Conservation (phyloP, 2,888 invertebrate genomes). For the Aricia artaxerxes region DNA sequence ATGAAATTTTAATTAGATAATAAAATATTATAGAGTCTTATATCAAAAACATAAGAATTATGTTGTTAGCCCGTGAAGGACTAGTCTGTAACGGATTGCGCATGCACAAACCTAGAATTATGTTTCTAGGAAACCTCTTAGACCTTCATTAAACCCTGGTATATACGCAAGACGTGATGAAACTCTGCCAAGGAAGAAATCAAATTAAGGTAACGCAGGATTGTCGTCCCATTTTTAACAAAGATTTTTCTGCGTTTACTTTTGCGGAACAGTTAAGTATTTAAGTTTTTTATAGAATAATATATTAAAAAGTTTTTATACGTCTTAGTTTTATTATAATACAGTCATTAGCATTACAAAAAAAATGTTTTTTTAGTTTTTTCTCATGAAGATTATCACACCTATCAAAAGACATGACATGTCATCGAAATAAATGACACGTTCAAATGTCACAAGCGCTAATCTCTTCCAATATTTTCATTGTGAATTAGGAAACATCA, state of each 20-base stretch:
- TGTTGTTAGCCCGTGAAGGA: neutral
- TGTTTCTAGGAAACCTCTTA: constrained; percentile 53
- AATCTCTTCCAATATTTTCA: neutral
- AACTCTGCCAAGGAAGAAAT: constrained; percentile 38
- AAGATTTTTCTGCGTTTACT: no score
- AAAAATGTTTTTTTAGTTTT: neutral
- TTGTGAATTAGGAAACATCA: no score
- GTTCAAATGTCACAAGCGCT: neutral
- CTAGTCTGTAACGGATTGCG: constrained; percentile 40
- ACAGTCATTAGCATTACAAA: no score
- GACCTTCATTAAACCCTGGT: constrained; percentile 51
- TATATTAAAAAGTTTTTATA: no score
- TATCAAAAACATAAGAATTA: no score
- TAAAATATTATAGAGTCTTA: no score
- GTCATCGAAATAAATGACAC: constrained; percentile 11
- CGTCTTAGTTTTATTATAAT: no score
- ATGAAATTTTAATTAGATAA: no score
- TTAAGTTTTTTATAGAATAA: no score
- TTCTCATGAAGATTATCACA: neutral
- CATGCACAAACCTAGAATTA: constrained; percentile 51
- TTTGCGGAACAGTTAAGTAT: no score
- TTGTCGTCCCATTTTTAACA: neutral
- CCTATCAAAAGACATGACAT: neutral
- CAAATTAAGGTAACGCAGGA: neutral
- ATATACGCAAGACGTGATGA: constrained; percentile 53